phyloP scores from a whole-genome alignment of 2,113 vertebrate species.

The Henicopernis longicauda region DNA sequence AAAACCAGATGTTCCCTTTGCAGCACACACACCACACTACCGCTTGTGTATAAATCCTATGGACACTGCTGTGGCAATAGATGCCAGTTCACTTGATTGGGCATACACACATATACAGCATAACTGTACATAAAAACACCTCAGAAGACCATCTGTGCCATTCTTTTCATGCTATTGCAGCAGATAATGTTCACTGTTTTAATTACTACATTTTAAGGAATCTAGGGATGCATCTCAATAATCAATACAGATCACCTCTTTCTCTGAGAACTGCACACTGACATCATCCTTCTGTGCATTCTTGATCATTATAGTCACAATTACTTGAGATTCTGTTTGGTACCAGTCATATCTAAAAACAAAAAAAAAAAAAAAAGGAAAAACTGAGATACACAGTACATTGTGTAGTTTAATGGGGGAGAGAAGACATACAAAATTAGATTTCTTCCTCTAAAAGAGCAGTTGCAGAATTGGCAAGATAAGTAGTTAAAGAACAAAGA shows the following conservation, averaged over 20 bases:
- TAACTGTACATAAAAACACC: neutral
- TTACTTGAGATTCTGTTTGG: constrained; percentile 96
- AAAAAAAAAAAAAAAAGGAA: neutral
- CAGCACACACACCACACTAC: neutral
- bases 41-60: rapidly evolving
- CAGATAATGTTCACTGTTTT: neutral
- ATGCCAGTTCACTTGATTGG: neutral
- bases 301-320: constrained; percentile 92
- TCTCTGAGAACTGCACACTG: constrained; percentile 81
- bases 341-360: constrained; percentile 90
- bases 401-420: neutral
- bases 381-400: neutral
- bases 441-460: neutral
- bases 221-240: neutral
- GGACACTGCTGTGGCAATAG: neutral
- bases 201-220: neutral
- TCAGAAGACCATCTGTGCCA: neutral
- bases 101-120: neutral
- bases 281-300: constrained; percentile 87
- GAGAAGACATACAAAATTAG: neutral
- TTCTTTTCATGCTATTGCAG: neutral
- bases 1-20: neutral
- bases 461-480: neutral
- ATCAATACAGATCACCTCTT: constrained; percentile 76
- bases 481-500: neutral